Evolutionary conservation across 2,797 vertebrate species (phyloP).

Genomic region (Yasuhikotakia modesta): DNA sequence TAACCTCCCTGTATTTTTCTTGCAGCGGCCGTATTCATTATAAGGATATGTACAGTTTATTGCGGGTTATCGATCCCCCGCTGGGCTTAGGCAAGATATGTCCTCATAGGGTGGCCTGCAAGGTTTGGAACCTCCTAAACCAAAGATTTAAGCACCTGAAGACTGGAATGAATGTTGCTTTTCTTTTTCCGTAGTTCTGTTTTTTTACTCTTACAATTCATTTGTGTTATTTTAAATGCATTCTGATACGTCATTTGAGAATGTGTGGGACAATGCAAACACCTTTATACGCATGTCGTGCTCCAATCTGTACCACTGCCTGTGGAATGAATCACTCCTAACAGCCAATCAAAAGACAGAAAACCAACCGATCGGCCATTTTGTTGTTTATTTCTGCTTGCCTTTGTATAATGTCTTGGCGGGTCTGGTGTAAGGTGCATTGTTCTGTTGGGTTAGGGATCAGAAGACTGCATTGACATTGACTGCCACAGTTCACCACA

Average conservation of each 20-base stretch:
- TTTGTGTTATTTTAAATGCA: conserved; percentile 71
- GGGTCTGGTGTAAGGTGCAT: conserved; percentile 76
- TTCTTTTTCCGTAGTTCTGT: conserved; percentile 59
- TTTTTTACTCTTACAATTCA: conserved; percentile 61
- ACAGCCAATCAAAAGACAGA: conserved; percentile 13
- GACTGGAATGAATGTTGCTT: conserved; percentile 93
- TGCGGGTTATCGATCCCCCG: conserved; percentile 94
- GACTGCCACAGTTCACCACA: conserved; percentile 69
- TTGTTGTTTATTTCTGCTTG: conserved; percentile 78
- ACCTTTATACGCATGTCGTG: conserved; percentile 73
- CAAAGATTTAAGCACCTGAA: conserved; percentile 84
- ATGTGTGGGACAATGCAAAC: conserved; percentile 86
- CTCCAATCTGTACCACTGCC: conserved; percentile 60
- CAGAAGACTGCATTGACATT: conserved; percentile 74
- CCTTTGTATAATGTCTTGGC: conserved; percentile 81
- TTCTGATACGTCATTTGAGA: conserved; percentile 81
- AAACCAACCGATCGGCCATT: conserved; percentile 43
- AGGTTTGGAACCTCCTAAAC: conserved; percentile 93
- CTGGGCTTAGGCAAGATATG: conserved; percentile 99
- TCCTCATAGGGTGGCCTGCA: conserved; percentile 99
- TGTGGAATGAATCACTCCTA: conserved; percentile 56
- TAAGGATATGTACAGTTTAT: conserved; percentile 99
- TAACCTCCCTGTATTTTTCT: conserved; percentile 89
- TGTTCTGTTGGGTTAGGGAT: conserved; percentile 66
- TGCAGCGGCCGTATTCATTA: conserved; percentile 98